A percentile compares a stretch with the other conserved stretches of the same genome.
phyloP scores from a whole-genome alignment of 92 coral and sea anemone species.

The Nematostella vectensis region DNA sequence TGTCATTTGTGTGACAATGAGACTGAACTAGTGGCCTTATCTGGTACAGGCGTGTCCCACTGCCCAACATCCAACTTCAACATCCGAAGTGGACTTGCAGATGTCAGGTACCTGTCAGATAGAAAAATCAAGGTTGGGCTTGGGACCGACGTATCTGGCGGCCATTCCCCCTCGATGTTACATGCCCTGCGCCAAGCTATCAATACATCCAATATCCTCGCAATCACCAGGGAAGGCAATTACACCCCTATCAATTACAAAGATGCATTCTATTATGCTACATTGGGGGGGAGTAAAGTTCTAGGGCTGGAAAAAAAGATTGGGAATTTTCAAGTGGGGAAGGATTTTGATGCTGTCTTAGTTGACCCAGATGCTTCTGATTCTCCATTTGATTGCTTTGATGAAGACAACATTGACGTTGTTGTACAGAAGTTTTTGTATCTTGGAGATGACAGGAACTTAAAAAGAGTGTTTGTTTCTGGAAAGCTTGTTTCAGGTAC shows the following conservation, averaged over 20 bases:
- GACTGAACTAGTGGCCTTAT: conserved; percentile 22
- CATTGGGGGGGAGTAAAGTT: conserved; percentile 77
- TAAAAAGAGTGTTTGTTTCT: conserved; percentile 56
- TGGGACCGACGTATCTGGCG: conserved; percentile 78
- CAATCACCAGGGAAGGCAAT: conserved; percentile 8
- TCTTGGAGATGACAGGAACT: conserved; percentile 74
- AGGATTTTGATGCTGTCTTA: conserved; percentile 69
- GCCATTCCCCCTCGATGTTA: conserved; percentile 64
- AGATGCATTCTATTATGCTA: conserved; percentile 75
- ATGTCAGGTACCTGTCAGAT: conserved; percentile 38
- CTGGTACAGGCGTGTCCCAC: conserved; percentile 53
- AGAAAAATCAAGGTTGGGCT: conserved; percentile 55
- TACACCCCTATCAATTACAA: conserved; percentile 38
- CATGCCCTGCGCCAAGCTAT: conserved; percentile 53
- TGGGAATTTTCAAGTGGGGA: conserved; percentile 84
- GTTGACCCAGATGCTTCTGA: conserved; percentile 40
- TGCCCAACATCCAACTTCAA: conserved; percentile 71
- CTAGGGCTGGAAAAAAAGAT: conserved; percentile 61
- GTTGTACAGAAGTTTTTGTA: conserved; percentile 64
- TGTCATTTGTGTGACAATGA: conserved; percentile 48
- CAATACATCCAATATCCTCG: conserved; percentile 42
- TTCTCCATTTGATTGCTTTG: conserved; percentile 64
- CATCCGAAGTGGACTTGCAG: conserved; percentile 69
- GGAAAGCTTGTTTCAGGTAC: conserved; percentile 60
- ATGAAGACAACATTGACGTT: conserved; percentile 35